A percentile compares a stretch with the other conserved stretches of the same genome.
Evolutionary conservation across 2,797 vertebrate genomes (phyloP).

Genomic region (Propithecus perrieri): DNA sequence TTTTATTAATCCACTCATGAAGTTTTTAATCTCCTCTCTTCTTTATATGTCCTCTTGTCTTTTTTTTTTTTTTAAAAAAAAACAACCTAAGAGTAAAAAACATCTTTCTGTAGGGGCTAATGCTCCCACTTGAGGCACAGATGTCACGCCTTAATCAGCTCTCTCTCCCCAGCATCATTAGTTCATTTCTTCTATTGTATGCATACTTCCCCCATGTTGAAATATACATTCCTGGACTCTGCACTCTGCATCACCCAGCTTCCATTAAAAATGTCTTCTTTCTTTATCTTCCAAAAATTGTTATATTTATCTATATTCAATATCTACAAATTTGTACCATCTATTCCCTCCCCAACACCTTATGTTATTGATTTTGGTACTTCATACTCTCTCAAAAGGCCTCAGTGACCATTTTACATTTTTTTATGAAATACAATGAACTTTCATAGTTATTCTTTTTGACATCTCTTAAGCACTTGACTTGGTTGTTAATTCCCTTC

Average conservation of each 20-base stretch:
- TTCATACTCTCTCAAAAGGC: neutral
- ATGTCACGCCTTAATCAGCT: neutral
- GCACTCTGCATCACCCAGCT: neutral
- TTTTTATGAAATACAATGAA: neutral
- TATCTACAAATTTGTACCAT: neutral
- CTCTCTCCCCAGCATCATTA: neutral
- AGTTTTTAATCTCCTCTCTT: neutral
- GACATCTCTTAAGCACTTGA: neutral
- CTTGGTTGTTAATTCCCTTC: neutral
- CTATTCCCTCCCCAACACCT: neutral
- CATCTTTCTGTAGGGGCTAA: neutral
- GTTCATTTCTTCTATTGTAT: neutral
- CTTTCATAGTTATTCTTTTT: slow-evolving; percentile 10
- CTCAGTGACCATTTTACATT: neutral
- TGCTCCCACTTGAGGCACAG: neutral
- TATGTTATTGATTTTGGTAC: neutral
- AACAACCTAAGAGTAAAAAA: neutral
- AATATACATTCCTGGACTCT: neutral
- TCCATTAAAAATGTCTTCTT: neutral
- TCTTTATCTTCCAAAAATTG: neutral
- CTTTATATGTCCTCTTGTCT: neutral
- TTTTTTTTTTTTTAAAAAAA: no score
- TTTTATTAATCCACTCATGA: neutral
- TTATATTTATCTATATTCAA: neutral
- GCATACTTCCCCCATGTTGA: neutral